phyloP scores from a whole-genome alignment of 2,888 invertebrate species.

The Amphiduros pacificus region DNA sequence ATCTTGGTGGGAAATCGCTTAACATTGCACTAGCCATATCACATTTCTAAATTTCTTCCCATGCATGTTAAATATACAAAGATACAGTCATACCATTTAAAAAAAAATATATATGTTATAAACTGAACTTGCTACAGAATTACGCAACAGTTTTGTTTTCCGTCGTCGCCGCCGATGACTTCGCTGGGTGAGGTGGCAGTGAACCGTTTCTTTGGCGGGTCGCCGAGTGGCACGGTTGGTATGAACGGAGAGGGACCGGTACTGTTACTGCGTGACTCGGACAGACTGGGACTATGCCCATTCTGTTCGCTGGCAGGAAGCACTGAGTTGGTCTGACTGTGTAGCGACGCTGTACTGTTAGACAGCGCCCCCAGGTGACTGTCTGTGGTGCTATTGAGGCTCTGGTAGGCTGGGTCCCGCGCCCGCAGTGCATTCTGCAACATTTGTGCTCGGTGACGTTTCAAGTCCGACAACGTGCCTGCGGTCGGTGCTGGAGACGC shows the following conservation, averaged over 20 bases:
- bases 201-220: constrained; percentile 11
- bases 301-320: constrained; percentile 1
- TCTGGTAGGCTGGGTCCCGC: too few species aligned
- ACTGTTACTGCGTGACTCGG: background rate
- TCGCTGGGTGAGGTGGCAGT: constrained; percentile 12
- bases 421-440: constrained; percentile 21
- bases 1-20: too few species aligned
- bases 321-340: too few species aligned
- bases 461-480: constrained; percentile 86
- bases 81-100: too few species aligned
- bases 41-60: too few species aligned
- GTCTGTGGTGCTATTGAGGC: background rate
- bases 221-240: background rate
- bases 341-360: constrained; percentile 1
- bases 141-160: constrained; percentile 12
- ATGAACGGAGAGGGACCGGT: background rate
- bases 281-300: constrained; percentile 8
- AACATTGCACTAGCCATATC: too few species aligned
- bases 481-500: constrained; percentile 10
- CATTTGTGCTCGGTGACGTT: constrained; percentile 74
- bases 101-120: too few species aligned
- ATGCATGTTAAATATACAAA: too few species aligned
- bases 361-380: background rate
- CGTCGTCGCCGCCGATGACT: constrained; percentile 10
- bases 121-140: constrained; percentile 16